These are phyloP conservation scores for Passerculus sandwichensis DNA, from an alignment of 2,797 vertebrate genomes.

Conservation along the genomic window DNA sequence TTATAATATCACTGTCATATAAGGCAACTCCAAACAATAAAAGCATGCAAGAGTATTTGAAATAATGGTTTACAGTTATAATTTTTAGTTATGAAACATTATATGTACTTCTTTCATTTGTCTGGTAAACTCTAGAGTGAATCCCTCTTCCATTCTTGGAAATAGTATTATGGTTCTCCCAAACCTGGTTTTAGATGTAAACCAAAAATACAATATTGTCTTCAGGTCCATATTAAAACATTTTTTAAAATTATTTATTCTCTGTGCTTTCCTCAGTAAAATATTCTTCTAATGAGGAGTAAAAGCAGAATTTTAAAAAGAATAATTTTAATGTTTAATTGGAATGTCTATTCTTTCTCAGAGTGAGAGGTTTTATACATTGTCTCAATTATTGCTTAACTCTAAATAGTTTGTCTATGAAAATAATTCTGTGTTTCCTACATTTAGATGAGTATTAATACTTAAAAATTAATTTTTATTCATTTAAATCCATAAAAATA, in stretches of 20 bases:
- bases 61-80: neutral
- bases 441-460: neutral
- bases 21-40: slow-evolving; percentile 14
- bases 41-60: neutral
- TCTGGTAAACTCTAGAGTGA: neutral
- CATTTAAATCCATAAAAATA: neutral
- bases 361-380: neutral
- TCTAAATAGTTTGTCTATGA: neutral
- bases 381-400: neutral
- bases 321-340: neutral
- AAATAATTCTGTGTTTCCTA: neutral
- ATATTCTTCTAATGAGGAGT: neutral
- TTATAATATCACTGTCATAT: neutral
- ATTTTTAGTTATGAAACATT: neutral
- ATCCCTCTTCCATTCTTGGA: neutral
- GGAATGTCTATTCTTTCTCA: neutral
- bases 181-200: neutral
- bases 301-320: neutral
- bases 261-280: neutral
- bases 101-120: neutral
- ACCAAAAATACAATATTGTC: neutral
- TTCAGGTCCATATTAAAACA: neutral
- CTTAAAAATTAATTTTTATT: neutral
- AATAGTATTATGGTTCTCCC: neutral
- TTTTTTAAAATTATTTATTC: neutral